A percentile compares a stretch with the other conserved stretches of the same genome.
These are phyloP conservation scores for Hyles lineata DNA, from an alignment of 2,888 invertebrate genomes.

Conservation along the genomic window DNA sequence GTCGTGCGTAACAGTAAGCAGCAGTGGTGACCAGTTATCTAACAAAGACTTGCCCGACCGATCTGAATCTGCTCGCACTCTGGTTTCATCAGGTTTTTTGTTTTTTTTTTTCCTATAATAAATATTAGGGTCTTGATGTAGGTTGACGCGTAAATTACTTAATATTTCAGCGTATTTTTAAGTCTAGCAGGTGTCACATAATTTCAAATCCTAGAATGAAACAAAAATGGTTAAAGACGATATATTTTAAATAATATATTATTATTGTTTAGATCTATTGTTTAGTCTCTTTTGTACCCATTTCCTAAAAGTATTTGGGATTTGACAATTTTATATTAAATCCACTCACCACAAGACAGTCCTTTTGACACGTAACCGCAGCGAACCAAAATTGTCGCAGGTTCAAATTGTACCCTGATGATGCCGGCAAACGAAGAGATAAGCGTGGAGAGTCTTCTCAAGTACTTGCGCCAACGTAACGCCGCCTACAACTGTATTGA, in stretches of 20 bases:
- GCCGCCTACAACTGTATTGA: constrained; percentile 49
- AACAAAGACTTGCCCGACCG: constrained; percentile 36
- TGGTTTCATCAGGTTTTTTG: constrained; percentile 49
- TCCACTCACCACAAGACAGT: background rate
- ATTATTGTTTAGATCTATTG: too few relatives aligned
- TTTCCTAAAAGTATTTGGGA: too few relatives aligned
- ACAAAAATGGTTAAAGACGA: too few relatives aligned
- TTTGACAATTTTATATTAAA: too few relatives aligned
- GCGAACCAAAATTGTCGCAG: constrained; percentile 50
- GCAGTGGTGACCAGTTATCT: constrained; percentile 44
- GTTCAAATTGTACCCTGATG: constrained; percentile 56
- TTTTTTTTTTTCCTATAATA: constrained; percentile 30
- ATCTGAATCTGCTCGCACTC: constrained; percentile 36
- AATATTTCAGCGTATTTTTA: too few relatives aligned
- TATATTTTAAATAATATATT: too few relatives aligned
- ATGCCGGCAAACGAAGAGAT: constrained; percentile 60
- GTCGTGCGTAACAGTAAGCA: constrained; percentile 38
- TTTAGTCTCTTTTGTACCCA: too few relatives aligned
- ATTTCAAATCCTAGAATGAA: too few relatives aligned
- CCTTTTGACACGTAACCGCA: background rate
- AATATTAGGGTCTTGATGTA: background rate
- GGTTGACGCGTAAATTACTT: too few relatives aligned
- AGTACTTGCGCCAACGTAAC: constrained; percentile 60
- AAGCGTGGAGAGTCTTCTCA: constrained; percentile 66
- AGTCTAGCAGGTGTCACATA: too few relatives aligned